phyloP scores from a whole-genome alignment of 2,888 invertebrate genomes.

The Melinaea marsaeus region DNA sequence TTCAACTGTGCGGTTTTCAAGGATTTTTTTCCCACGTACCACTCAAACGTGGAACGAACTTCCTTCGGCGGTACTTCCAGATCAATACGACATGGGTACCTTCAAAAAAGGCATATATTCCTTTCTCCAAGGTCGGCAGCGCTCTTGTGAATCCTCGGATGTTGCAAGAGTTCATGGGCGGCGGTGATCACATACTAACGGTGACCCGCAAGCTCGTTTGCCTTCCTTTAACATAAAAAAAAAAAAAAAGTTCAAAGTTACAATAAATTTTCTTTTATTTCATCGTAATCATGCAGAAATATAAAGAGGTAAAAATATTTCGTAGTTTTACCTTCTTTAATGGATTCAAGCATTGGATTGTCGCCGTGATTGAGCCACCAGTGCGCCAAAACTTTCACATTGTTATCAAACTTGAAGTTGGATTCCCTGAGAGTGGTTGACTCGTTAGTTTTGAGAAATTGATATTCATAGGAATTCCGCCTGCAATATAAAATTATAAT shows the following conservation, averaged over 20 bases:
- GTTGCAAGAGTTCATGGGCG: too few relatives aligned
- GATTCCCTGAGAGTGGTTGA: slow-evolving; percentile 57
- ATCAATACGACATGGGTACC: too few relatives aligned
- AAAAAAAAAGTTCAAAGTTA: background rate
- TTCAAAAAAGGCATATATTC: too few relatives aligned
- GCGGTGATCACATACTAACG: too few relatives aligned
- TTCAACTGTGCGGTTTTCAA: too few relatives aligned
- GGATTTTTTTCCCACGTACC: too few relatives aligned
- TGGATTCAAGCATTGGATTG: slow-evolving; percentile 75
- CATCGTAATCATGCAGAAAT: background rate
- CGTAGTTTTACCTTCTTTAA: slow-evolving; percentile 65
- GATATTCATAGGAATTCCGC: slow-evolving; percentile 62
- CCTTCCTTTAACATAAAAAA: too few relatives aligned
- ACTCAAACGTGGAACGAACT: too few relatives aligned
- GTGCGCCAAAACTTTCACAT: slow-evolving; percentile 75
- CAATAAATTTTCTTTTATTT: background rate
- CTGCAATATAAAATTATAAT: slow-evolving; percentile 43
- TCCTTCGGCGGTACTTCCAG: too few relatives aligned
- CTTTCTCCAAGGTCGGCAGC: too few relatives aligned
- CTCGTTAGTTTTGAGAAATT: slow-evolving; percentile 65
- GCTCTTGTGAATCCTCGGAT: too few relatives aligned
- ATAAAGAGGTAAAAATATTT: slow-evolving; percentile 2
- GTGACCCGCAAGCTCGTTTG: too few relatives aligned
- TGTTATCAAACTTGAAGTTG: slow-evolving; percentile 66
- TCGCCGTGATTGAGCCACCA: slow-evolving; percentile 78